Conservation (phyloP, 2,888 invertebrate species). For the Hetaerina titia region DNA sequence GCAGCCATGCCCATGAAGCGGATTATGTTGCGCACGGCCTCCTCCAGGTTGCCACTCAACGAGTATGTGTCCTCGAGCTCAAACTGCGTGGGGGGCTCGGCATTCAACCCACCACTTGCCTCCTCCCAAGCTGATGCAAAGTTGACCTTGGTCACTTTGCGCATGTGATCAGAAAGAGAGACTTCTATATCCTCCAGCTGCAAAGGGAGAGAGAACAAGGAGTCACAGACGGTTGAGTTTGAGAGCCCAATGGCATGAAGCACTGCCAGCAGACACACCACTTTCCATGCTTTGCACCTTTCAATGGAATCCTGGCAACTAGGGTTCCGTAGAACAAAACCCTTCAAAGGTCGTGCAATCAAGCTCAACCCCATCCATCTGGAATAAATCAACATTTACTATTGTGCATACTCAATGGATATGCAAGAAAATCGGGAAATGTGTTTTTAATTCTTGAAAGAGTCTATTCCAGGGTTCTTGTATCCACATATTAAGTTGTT, state of each 20-base stretch:
- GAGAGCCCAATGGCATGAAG: background rate
- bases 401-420: background rate
- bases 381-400: no score
- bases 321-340: no score
- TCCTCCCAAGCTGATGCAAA: constrained; percentile 91
- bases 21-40: constrained; percentile 90
- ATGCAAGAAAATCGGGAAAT: no score
- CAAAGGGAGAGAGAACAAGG: background rate
- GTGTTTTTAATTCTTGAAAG: no score
- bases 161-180: constrained; percentile 91
- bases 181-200: constrained; percentile 95
- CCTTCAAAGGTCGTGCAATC: no score
- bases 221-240: no score
- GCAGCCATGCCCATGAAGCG: constrained; percentile 91
- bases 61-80: constrained; percentile 97
- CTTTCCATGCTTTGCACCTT: no score
- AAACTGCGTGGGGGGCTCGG: constrained; percentile 79
- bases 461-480: no score
- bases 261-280: background rate
- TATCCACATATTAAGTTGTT: no score
- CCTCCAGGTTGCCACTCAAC: constrained; percentile 88
- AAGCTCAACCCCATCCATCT: no score
- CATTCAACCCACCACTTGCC: constrained; percentile 85
- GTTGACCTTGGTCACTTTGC: constrained; percentile 87
- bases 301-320: no score